Base-by-base conservation (phyloP, 2,113 vertebrate genomes). In the Noctilio leporinus region DNA sequence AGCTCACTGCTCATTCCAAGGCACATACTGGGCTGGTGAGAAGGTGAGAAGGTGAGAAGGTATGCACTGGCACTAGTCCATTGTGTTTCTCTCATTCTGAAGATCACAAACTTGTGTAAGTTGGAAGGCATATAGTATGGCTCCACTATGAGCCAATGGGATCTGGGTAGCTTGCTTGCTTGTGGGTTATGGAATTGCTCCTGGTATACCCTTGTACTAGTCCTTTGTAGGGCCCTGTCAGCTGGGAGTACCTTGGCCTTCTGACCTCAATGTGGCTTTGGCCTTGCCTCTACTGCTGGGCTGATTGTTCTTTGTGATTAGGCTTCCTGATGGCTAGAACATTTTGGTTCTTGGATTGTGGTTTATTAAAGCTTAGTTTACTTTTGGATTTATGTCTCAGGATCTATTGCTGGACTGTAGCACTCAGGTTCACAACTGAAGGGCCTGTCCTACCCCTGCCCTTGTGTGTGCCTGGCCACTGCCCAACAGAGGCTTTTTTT, bases 11-110 rank as follows among this genome's bases (percentile, higher is more conserved):
- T 70, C 7, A 3, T 22, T 26, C 38, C 24, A 77, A 76, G 57
- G 12, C 12, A n/a, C 24, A 7, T 11, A 10, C 55, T 3, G 0
- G 3, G 6, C 0, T 12, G 26, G 22, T 75, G 38, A 33, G 22
- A 35, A n/a, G 33, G 35, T 38, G 22, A 45, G 51, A 40, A 8
- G 40, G 16, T 77, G 33, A 33, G 24, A 26, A 35, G 49, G 40
- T 38, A 19, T 55, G 38, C 4, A 20, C 16, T 6, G 8, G 14
- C 53, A 20, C 5, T 7, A 33, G 35, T 16, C n/a, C 11, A 11
- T 40, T 49, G 40, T 86, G 8, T n/a, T 73, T 80, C 53, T 75
- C 35, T 78, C n/a, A 43, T 38, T 76, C 84, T 77, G 45, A 24
- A 55, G 22, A 33, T 77, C 4, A 4, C 35, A 77, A 73, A 88